phyloP scores from a whole-genome alignment of 2,113 vertebrate genomes.

The Odontophorus gujanensis region DNA sequence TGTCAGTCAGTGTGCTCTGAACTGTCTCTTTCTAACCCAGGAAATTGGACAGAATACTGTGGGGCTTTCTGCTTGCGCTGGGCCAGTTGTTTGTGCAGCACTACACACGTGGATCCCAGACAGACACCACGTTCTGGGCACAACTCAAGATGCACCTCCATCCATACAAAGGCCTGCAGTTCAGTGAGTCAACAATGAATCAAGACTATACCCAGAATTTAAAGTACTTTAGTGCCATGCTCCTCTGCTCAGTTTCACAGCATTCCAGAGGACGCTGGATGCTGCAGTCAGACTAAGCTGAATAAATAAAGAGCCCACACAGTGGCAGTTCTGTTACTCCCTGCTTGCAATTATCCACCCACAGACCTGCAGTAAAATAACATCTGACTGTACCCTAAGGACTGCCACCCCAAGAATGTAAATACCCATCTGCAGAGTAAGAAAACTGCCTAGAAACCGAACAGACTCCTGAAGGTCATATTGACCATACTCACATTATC shows the following conservation, averaged over 20 bases:
- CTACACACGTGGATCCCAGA: neutral
- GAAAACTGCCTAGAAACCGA: neutral
- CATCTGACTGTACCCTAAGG: neutral
- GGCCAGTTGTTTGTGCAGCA: neutral
- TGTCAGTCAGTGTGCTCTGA: neutral
- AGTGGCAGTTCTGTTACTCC: neutral
- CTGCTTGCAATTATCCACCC: neutral
- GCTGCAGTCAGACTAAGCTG: conserved; percentile 4
- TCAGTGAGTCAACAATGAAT: neutral
- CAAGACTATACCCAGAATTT: neutral
- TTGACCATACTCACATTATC: neutral
- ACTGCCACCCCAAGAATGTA: neutral
- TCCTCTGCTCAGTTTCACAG: neutral
- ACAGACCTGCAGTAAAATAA: conserved; percentile 11
- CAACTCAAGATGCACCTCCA: neutral
- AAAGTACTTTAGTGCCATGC: neutral
- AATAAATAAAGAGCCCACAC: neutral
- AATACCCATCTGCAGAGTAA: neutral
- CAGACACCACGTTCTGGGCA: neutral
- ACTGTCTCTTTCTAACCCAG: neutral
- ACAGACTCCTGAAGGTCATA: neutral
- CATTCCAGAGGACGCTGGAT: neutral
- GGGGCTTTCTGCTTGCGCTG: neutral
- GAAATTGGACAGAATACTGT: neutral
- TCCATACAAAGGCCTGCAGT: neutral